Evolutionary conservation across 2,888 invertebrate species (phyloP), one percentile per base, ranked within the genome.

Genomic region (Tipula helvola): DNA sequence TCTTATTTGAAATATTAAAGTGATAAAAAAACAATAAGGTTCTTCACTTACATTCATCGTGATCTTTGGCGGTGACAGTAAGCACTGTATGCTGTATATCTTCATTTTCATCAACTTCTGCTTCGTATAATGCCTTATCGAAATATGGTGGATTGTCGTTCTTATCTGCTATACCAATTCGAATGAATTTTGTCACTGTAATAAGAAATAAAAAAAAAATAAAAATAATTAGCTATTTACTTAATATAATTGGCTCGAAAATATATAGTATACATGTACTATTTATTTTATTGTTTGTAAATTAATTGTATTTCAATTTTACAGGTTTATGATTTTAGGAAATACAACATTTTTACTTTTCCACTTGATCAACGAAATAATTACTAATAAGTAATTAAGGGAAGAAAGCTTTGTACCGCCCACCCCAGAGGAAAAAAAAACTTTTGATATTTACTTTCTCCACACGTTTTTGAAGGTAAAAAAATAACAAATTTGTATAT

Each of bases 101-200:
- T 92, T 98, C 97, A 94, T 98, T 98, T 92, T 98, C 98, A 93
- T 98, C 98, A 90, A 98, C 98, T 92, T 98, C 98, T 90, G 98
- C 98, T 93, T 97, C 97, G 93, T 98, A 98, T 90, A 98, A 94
- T 90, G 96, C 96, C 93, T 98, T 98, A 93, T 97, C 98, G 93
- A 99, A 99, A 93, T 97, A 97, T 88, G 99, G 99, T 88, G 98
- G 97, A 93, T 99, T 99, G 94, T 99, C 99, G 95, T 99, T 99
- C 93, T 98, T 98, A 93, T 99, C 99, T 89, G 98, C 98, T 91
- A 99, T 98, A 90, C 97, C 98, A 93, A 99, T 98, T 89, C 98
- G 97, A 93, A 98, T 98, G 93, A 98, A 98, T 93, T 98, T 98
- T 89, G 98, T 98, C 92, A 98, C 98, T 98, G 94, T n/a, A 95